These are phyloP conservation scores for Pogonomyrmex barbatus DNA, from an alignment of 1,140 invertebrate species.

Conservation along the genomic window DNA sequence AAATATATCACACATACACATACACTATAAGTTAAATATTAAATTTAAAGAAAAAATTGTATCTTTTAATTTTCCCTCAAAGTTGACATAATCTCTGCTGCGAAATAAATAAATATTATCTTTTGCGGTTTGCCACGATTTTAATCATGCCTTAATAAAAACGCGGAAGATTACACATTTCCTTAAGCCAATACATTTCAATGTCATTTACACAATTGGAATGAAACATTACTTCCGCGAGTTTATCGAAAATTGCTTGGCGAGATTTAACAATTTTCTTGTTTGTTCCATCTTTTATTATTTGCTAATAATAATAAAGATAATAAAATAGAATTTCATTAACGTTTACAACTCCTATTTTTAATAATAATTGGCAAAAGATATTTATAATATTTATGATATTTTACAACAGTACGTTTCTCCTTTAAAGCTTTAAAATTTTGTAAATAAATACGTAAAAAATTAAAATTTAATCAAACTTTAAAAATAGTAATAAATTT, in stretches of 20 bases:
- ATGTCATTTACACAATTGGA: conserved; percentile 24
- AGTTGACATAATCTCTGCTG: background rate
- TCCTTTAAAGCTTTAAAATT: background rate
- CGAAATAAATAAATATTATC: background rate
- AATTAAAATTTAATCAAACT: background rate
- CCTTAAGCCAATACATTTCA: background rate
- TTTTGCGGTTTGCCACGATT: conserved; percentile 27
- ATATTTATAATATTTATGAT: background rate
- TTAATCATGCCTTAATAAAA: conserved; percentile 41
- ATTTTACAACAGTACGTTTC: background rate
- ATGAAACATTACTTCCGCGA: conserved; percentile 5
- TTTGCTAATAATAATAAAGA: background rate
- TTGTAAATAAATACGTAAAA: background rate
- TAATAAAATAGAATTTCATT: background rate
- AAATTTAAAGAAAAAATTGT: background rate
- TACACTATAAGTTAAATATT: background rate
- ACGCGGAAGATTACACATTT: conserved; percentile 11
- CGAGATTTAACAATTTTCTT: background rate
- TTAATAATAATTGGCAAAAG: background rate
- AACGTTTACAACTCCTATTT: background rate
- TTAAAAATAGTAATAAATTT: background rate
- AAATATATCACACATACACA: background rate
- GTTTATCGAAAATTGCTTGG: background rate
- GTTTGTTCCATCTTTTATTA: background rate
- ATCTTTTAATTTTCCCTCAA: background rate